Base-by-base conservation (phyloP, 2,113 vertebrate species). In the Mola mola region DNA sequence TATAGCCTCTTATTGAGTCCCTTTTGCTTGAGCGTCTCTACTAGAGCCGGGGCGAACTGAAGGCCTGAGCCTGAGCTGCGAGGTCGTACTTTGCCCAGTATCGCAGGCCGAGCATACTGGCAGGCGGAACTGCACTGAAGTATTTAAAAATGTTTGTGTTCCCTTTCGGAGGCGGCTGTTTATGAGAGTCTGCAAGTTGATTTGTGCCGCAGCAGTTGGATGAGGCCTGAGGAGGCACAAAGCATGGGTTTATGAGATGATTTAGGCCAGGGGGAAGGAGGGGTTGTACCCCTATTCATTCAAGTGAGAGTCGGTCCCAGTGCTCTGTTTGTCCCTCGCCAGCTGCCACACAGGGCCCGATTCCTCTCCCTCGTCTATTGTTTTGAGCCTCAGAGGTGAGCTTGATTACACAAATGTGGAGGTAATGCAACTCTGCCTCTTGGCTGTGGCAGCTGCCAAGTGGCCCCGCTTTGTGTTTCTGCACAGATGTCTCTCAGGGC, bases 401-500 rank as follows among this genome's bases (percentile, higher is more conserved):
- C 77, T 90, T 86, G 82, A 85, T 89, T 86, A 86, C 82, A 87
- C 66, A 82, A 82, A 87, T 89, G 72, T 73, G 73, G 77, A 82
- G 79, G 79, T 84, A 74, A 87, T 85, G 74, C 78, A 78, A 72
- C 70, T 84, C 77, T 2, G 70, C 49, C 81, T 69, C 51, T 60
- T 60, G 63, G 20, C 72, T 42, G 33, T 77, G 69, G 79, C 83
- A 81, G 70, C 79, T 85, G 79, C 85, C 77, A 76, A 83, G 55
- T 53, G 48, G 40, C 65, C 69, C 57, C 41, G 31, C 59, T 75
- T 76, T 79, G 60, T 82, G 56, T 72, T 79, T 73, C 61, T 58
- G 41, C 84, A 68, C 74, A 72, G 60, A 55, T 16, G 1, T 26
- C 51, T 69, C 80, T 84, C 66, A 22, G 43, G 76, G 67, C 76